phyloP scores from a whole-genome alignment of 2,113 vertebrate species.

The Anolis sagrei region DNA sequence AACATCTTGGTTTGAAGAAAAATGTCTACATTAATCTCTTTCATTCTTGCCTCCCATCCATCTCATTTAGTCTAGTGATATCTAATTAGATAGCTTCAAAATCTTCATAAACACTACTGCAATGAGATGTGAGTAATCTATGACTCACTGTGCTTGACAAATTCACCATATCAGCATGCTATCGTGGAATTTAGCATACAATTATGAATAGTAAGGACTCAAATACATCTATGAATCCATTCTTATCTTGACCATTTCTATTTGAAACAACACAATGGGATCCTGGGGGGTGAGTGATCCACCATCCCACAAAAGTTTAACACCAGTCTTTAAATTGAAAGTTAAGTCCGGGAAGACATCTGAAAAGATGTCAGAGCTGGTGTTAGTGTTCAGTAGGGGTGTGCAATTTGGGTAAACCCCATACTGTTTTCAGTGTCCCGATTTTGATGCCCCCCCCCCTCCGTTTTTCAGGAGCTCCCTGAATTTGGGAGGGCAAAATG shows the following conservation, averaged over 20 bases:
- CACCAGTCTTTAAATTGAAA: not conserved
- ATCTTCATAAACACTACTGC: conserved; percentile 11
- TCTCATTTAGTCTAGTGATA: conserved; percentile 4
- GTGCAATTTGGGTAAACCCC: no score
- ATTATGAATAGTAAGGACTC: not conserved
- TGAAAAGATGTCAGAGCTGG: not conserved
- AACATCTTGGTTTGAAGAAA: conserved; percentile 9
- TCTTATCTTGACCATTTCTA: not conserved
- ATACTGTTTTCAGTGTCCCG: no score
- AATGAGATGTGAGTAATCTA: conserved; percentile 13
- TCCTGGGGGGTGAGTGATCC: no score
- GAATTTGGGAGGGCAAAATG: no score
- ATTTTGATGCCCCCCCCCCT: no score
- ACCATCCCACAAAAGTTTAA: not conserved
- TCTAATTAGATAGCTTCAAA: conserved; percentile 11
- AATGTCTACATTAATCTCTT: not conserved
- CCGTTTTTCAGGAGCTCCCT: no score
- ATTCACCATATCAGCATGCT: not conserved
- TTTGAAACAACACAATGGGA: not conserved
- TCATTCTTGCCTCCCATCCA: not conserved
- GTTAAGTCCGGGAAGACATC: no score
- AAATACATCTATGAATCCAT: not conserved
- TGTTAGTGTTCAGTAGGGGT: no score
- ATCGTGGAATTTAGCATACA: not conserved
- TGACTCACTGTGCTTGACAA: not conserved